Conservation (phyloP, 2,888 invertebrate genomes). For the Acleris sparsana region DNA sequence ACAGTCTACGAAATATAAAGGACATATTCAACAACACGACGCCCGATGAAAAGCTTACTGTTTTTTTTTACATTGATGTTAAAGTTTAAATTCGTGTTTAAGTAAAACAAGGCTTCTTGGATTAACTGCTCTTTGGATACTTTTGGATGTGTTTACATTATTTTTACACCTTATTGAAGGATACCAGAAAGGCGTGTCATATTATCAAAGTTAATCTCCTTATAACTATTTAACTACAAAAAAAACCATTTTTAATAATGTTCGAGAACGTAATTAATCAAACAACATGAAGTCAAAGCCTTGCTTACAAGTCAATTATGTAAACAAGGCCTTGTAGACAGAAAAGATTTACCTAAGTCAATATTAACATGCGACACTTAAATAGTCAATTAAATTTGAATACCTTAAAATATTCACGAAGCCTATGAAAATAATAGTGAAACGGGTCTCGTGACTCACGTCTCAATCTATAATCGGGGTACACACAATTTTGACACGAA, state of each 20-base stretch:
- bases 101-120: too few relatives aligned
- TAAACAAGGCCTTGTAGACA: constrained; percentile 12
- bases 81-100: too few relatives aligned
- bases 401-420: constrained; percentile 23
- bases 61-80: too few relatives aligned
- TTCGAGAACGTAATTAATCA: background rate
- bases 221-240: background rate
- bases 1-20: too few relatives aligned
- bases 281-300: background rate
- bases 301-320: constrained; percentile 14
- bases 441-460: constrained; percentile 21
- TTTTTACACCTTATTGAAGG: too few relatives aligned
- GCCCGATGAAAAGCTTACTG: too few relatives aligned
- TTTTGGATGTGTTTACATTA: too few relatives aligned
- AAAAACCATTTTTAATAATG: background rate
- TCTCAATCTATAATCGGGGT: constrained; percentile 17
- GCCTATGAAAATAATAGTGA: constrained; percentile 28
- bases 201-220: too few relatives aligned
- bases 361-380: constrained; percentile 21
- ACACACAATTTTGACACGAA: constrained; percentile 31
- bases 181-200: too few relatives aligned
- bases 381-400: constrained; percentile 27
- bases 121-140: too few relatives aligned
- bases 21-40: too few relatives aligned
- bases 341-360: constrained; percentile 6